Percentiles rank a stretch among this genome's conserved stretches.
phyloP scores from a whole-genome alignment of 2,113 vertebrate species.

The Brachionichthys hirsutus region DNA sequence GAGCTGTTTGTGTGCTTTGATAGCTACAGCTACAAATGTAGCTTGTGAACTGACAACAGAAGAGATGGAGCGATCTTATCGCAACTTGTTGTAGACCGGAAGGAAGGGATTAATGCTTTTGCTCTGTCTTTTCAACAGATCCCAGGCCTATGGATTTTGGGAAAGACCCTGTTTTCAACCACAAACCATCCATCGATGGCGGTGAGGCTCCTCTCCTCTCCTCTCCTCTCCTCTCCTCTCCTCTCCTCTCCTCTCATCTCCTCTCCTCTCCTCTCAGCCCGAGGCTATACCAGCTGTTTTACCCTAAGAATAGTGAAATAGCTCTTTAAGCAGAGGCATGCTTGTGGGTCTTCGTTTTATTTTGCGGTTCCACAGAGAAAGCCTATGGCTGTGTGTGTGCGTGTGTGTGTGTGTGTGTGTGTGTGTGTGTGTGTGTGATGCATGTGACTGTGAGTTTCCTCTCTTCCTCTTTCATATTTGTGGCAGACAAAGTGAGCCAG shows the following conservation, averaged over 20 bases:
- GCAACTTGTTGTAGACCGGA: slow-evolving; percentile 1
- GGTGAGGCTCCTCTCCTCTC: slow-evolving; percentile 54
- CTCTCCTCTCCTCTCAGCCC: too few relatives aligned
- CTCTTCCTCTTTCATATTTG: slow-evolving; percentile 44
- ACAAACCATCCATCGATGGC: slow-evolving; percentile 62
- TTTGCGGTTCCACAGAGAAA: slow-evolving; percentile 31
- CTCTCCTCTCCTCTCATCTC: too few relatives aligned
- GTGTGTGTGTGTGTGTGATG: background rate
- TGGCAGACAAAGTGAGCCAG: slow-evolving; percentile 52
- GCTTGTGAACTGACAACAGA: slow-evolving; percentile 6
- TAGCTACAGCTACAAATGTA: slow-evolving; percentile 39
- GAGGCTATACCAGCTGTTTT: slow-evolving; percentile 39
- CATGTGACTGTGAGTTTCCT: too few relatives aligned
- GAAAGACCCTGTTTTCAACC: slow-evolving; percentile 68
- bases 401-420: slow-evolving; percentile 2
- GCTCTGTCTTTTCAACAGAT: slow-evolving; percentile 64
- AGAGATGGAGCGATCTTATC: slow-evolving; percentile 27
- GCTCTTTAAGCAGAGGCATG: slow-evolving; percentile 33
- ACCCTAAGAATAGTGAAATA: slow-evolving; percentile 24
- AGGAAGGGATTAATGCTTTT: slow-evolving; percentile 32
- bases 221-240: slow-evolving; percentile 1
- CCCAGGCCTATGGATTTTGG: slow-evolving; percentile 74
- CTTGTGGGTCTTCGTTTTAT: slow-evolving; percentile 39
- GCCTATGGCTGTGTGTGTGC: slow-evolving; percentile 39
- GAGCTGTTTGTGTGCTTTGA: slow-evolving; percentile 22